Evolutionary conservation across 2,113 vertebrate genomes (phyloP).

Genomic region (Synodontis membranacea): DNA sequence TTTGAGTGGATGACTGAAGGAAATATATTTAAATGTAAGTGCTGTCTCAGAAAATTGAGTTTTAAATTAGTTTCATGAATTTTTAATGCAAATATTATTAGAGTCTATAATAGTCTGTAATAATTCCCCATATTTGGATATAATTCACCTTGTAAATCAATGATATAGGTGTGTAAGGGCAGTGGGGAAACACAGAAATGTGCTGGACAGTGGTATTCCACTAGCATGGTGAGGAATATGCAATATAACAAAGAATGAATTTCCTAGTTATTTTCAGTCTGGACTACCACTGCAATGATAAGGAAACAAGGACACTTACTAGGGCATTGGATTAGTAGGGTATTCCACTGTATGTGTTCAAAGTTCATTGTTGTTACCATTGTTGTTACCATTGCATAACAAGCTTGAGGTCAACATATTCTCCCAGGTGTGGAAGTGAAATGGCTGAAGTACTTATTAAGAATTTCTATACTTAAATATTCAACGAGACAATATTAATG

Average conservation of each 20-base stretch:
- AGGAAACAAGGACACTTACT: background rate
- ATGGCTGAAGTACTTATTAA: background rate
- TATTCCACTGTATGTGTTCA: background rate
- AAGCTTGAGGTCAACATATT: background rate
- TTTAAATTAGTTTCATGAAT: too few relatives aligned
- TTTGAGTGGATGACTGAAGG: background rate
- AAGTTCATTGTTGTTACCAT: too few relatives aligned
- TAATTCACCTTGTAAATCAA: background rate
- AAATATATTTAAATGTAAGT: conserved; percentile 7
- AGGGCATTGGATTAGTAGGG: background rate
- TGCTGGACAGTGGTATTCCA: background rate
- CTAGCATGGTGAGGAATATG: too few relatives aligned
- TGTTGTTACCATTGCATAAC: background rate
- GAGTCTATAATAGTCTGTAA: background rate
- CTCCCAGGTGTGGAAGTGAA: background rate
- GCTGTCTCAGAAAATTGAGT: background rate
- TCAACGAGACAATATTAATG: background rate
- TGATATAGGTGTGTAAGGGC: background rate
- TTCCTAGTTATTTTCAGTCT: background rate
- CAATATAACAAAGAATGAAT: too few relatives aligned
- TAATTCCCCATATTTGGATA: background rate
- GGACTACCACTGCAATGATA: background rate
- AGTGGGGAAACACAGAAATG: background rate
- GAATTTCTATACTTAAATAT: background rate
- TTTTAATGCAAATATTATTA: background rate